Evolutionary conservation across 2,797 vertebrate genomes (phyloP).

Genomic region (Phoebastria nigripes): DNA sequence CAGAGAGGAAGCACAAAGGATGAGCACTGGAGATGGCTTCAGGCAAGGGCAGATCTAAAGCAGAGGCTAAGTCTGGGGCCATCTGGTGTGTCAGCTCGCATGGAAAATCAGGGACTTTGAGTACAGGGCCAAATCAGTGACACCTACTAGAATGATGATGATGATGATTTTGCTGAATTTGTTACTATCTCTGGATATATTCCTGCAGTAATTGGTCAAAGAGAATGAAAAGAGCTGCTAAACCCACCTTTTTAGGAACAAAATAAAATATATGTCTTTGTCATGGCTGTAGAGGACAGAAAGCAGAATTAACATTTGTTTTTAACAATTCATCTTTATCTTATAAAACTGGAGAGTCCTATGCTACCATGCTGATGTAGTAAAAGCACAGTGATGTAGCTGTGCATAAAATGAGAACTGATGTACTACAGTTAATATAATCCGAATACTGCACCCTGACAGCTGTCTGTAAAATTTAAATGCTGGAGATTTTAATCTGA

Average conservation of each 20-base stretch:
- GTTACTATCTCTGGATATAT: background rate
- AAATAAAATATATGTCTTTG: background rate
- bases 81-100: background rate
- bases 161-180: background rate
- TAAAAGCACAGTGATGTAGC: background rate
- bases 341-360: background rate
- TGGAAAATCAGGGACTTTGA: background rate
- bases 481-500: background rate
- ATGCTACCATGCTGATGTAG: background rate
- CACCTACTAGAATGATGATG: background rate
- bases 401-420: background rate
- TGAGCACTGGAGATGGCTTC: background rate
- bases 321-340: background rate
- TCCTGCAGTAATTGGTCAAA: background rate
- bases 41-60: background rate
- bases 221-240: background rate
- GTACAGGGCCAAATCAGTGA: background rate
- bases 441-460: background rate
- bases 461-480: background rate
- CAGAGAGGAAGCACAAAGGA: background rate
- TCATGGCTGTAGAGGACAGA: background rate
- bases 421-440: background rate
- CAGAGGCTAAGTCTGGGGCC: background rate
- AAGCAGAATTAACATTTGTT: background rate
- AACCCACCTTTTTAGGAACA: background rate